These are phyloP conservation scores for Bombus consobrinus DNA, from an alignment of 1,140 invertebrate species.

Conservation along the genomic window DNA sequence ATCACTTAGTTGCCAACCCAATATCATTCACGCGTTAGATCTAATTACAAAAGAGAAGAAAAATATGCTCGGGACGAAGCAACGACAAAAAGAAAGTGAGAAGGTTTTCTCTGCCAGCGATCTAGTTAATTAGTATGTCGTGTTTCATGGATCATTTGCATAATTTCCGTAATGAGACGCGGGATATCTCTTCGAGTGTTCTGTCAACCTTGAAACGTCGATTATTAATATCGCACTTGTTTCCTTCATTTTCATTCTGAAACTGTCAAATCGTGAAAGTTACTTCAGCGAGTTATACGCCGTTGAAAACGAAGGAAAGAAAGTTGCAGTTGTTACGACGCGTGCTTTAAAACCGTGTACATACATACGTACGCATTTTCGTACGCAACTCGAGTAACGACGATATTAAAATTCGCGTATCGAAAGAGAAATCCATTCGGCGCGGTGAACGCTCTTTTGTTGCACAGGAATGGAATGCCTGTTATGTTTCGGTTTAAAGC, in stretches of 20 bases:
- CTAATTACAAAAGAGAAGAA: background rate
- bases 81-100: constrained; percentile 46
- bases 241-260: constrained; percentile 42
- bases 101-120: constrained; percentile 37
- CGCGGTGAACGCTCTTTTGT: background rate
- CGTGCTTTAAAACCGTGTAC: background rate
- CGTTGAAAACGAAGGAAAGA: constrained; percentile 19
- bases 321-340: background rate
- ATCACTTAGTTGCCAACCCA: too few relatives aligned
- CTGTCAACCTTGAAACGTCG: constrained; percentile 53
- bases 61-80: background rate
- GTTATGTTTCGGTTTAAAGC: background rate
- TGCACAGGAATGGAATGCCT: background rate
- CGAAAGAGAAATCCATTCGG: background rate
- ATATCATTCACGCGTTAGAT: background rate
- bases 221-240: constrained; percentile 45
- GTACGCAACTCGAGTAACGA: background rate
- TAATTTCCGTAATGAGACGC: constrained; percentile 33
- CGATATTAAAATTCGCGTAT: background rate
- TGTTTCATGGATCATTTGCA: constrained; percentile 52
- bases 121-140: constrained; percentile 9
- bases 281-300: background rate
- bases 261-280: constrained; percentile 54
- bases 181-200: background rate
- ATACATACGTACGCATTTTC: background rate